phyloP scores from a whole-genome alignment of 2,797 vertebrate genomes.

The Chrosomus eos region DNA sequence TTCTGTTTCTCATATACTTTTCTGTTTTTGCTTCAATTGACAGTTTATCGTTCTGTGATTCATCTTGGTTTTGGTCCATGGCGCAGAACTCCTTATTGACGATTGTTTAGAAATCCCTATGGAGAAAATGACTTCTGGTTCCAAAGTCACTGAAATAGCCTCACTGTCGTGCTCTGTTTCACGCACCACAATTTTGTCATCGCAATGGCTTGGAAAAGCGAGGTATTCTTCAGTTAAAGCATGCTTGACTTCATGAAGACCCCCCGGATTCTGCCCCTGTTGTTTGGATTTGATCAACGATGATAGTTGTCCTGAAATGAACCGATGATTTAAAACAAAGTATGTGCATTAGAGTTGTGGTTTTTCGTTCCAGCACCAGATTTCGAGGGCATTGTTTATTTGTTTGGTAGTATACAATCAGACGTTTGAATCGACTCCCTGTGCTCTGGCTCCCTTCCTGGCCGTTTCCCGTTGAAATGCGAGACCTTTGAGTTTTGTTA shows the following conservation, averaged over 20 bases:
- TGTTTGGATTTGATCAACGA: not conserved
- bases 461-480: not conserved
- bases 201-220: not conserved
- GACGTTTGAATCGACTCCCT: conserved; percentile 27
- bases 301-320: not conserved
- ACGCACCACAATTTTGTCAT: not conserved
- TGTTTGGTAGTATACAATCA: conserved; percentile 18
- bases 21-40: not conserved
- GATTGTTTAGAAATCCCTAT: not conserved
- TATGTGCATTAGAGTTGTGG: conserved; percentile 14
- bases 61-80: not conserved
- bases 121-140: not conserved
- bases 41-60: not conserved
- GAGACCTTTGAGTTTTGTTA: conserved; percentile 16
- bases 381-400: conserved; percentile 19
- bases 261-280: not conserved
- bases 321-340: conserved; percentile 3
- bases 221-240: not conserved
- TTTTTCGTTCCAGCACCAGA: conserved; percentile 4
- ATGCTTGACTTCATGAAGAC: not conserved
- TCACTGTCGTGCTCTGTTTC: not conserved
- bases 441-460: not conserved
- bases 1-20: not conserved
- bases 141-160: not conserved
- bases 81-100: not conserved